A percentile compares a stretch with the other conserved stretches of the same genome.
Conservation (phyloP, 2,797 vertebrate genomes). For the Poeciliopsis presidionis region DNA sequence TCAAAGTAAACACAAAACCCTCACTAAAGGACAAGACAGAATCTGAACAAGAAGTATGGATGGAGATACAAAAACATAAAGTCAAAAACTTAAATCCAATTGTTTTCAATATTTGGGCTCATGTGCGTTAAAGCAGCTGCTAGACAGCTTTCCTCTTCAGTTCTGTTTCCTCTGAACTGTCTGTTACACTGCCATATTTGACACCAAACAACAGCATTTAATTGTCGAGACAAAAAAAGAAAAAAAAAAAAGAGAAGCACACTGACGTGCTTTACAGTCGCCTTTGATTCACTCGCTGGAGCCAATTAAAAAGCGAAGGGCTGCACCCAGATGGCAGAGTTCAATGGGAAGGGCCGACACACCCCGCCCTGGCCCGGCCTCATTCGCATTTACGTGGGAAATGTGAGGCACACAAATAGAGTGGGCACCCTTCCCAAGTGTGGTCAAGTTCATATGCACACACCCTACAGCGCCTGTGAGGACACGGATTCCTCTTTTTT, state of each 20-base stretch:
- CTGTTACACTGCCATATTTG: background rate
- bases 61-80: background rate
- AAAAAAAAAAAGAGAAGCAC: conserved; percentile 18
- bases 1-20: background rate
- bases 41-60: background rate
- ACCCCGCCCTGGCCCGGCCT: conserved; percentile 52
- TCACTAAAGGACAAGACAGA: background rate
- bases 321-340: conserved; percentile 58
- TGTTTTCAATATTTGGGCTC: conserved; percentile 7
- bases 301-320: conserved; percentile 40
- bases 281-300: conserved; percentile 51
- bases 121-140: conserved; percentile 21
- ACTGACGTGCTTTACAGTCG: conserved; percentile 39
- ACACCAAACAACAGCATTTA: conserved; percentile 30
- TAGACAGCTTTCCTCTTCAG: conserved; percentile 31
- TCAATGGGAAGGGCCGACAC: conserved; percentile 49
- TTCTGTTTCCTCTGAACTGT: conserved; percentile 15
- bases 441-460: conserved; percentile 69
- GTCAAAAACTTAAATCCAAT: background rate
- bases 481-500: conserved; percentile 37
- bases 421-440: conserved; percentile 69
- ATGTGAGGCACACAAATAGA: conserved; percentile 76
- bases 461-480: conserved; percentile 67
- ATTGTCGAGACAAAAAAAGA: conserved; percentile 25
- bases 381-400: conserved; percentile 67